phyloP scores from a whole-genome alignment of 2,888 invertebrate species.

The Netelia melanura region DNA sequence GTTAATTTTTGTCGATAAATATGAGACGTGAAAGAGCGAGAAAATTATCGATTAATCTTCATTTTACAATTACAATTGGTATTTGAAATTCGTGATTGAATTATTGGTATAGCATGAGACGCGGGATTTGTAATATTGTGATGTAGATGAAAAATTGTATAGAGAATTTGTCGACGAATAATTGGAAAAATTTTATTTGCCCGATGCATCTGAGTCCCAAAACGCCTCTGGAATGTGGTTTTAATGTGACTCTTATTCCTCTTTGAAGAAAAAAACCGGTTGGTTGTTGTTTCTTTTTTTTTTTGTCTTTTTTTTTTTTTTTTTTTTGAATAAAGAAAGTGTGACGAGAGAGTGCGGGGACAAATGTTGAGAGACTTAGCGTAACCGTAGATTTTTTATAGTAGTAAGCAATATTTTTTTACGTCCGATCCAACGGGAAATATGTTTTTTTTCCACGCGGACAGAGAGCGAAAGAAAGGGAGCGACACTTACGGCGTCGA shows the following conservation, averaged over 20 bases:
- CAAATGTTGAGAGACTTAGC: conserved; percentile 36
- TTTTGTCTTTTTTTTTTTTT: background rate
- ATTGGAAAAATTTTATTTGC: conserved; percentile 7
- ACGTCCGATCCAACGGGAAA: conserved; percentile 58
- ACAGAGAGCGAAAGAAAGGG: conserved; percentile 5
- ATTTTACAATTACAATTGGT: background rate
- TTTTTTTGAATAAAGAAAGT: background rate
- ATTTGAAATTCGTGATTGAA: background rate
- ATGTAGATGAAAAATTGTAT: conserved; percentile 27
- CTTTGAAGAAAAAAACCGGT: conserved; percentile 10
- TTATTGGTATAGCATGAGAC: background rate
- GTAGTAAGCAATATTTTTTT: conserved; percentile 71
- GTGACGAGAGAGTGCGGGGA: conserved; percentile 28
- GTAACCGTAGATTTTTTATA: conserved; percentile 67
- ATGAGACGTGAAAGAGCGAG: background rate
- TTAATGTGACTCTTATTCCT: conserved; percentile 9
- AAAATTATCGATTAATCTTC: background rate
- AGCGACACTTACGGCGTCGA: conserved; percentile 27
- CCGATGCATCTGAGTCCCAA: background rate
- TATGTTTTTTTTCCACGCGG: conserved; percentile 44
- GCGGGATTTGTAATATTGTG: conserved; percentile 29
- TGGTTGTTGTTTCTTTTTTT: no score
- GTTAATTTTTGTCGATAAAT: background rate
- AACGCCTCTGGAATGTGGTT: background rate
- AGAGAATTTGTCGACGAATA: conserved; percentile 4